Evolutionary conservation across 2,113 vertebrate genomes (phyloP), one percentile per base, ranked within the genome.

Genomic region (Malaclemys terrapin): DNA sequence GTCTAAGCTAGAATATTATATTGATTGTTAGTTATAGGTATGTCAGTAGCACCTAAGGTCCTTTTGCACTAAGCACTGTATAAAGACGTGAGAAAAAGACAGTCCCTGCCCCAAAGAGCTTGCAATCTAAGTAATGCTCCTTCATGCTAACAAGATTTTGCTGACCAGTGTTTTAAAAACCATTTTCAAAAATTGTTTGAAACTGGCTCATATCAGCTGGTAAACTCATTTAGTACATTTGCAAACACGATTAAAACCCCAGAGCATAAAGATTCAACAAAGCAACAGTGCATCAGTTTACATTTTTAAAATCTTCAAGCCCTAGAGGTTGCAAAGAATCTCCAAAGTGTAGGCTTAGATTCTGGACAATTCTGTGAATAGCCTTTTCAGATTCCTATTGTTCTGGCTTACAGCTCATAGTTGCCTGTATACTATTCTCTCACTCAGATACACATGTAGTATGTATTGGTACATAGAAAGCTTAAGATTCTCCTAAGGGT

Each of bases 401-500:
- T 27, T 20, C n/a, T 59, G 29, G 42, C 52, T 82, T 79, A 75
- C 81, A 89, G 31, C 24, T 93, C 2, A 1, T 87, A 80, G 76
- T 75, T 94, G 76, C 79, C 24, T 84, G 22, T 42, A 84, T 80
- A 52, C 20, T 93, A 62, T n/a, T 87, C 75, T n/a, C 24, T 94
- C 12, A 38, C 56, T 53, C 45, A 11, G 81, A 85, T 25, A 10
- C 57, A 10, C 94, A 90, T 42, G 49, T 31, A 29, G 75, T 45
- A 47, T 19, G 8, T 56, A 52, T 52, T 52, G 50, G 50, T 42
- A 53, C 72, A 80, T 50, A 35, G 78, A 92, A 87, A 1, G 1
- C 86, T 92, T 93, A 93, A 93, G 45, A 83, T 62, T 29, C 49
- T 87, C 93, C 91, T 91, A 84, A 94, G 85, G 10, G 82, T 89